Evolutionary conservation across 2,113 vertebrate species (phyloP), one percentile per base, ranked within the genome.

Genomic region (Tachysurus fulvidraco): DNA sequence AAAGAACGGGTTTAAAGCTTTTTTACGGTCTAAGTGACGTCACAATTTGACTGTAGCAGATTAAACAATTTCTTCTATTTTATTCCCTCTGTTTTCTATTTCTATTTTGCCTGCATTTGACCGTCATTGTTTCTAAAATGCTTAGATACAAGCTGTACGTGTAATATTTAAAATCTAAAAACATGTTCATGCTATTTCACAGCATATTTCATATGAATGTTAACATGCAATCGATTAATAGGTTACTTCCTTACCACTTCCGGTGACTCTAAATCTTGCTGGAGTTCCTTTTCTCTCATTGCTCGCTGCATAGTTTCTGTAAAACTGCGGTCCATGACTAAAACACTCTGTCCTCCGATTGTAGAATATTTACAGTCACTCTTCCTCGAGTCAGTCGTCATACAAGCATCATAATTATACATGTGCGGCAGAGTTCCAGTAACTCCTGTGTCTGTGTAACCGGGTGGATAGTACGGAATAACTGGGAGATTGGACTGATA

Each of bases 371-470:
- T 87, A 30, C 46, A 78, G 50, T 81, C 87, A 83, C 87, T 88
- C 52, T 87, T 90, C 28, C 91, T 85, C 5, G 85, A 89, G 83
- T 89, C 88, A 62, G 88, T 69, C 0, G 83, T 88, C 67, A 80
- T 78, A 57, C 83, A 88, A 14, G 86, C 77, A 28, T 91, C 90
- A 83, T 90, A 91, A 81, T 88, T 88, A 83, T 88, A 91, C 30
- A 73, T 65, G 54, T 87, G 88, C 5, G 76, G 87, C 19, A 91
- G 71, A 73, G 90, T 89, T 83, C 88, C 89, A 28, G 90, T 89
- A 28, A 86, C 46, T 50, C 46, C 46, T 50, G 46, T 50, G 46
- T 50, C 46, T 50, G 46, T 50, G 46, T 50, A 50, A 50, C 46
- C 46, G 46, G 46, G 46, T 50, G 46, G 46, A 50, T 50, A 50